These are phyloP conservation scores for Haemorhous mexicanus DNA, from an alignment of 2,113 vertebrate species.

Conservation along the genomic window DNA sequence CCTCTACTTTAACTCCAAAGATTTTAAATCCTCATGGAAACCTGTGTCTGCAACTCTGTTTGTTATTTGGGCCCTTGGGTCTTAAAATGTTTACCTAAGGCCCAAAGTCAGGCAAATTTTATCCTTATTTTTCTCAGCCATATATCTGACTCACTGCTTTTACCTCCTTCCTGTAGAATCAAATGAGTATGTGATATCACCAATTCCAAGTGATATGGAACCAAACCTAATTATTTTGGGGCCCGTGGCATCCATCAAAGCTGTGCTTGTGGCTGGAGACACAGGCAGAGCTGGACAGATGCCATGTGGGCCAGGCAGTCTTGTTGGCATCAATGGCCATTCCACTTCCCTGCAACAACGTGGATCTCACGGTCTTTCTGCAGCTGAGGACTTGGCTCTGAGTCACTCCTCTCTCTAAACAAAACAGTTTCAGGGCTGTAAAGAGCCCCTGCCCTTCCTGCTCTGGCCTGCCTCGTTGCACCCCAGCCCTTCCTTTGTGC, in stretches of 20 bases:
- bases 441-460: neutral
- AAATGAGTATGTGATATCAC: no score
- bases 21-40: neutral
- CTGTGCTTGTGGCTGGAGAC: neutral
- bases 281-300: rapidly evolving
- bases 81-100: neutral
- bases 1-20: neutral
- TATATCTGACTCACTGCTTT: neutral
- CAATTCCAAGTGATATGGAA: neutral
- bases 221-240: neutral
- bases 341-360: neutral
- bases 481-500: no score
- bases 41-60: neutral
- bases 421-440: neutral
- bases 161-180: neutral
- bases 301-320: neutral
- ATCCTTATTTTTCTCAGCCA: neutral
- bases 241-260: neutral
- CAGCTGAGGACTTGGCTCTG: neutral
- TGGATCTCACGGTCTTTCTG: neutral
- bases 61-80: neutral
- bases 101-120: neutral
- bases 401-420: neutral
- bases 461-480: neutral
- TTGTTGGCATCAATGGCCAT: neutral